Conservation (phyloP, 2,113 vertebrate genomes). For the Triplophysa siluroides region DNA sequence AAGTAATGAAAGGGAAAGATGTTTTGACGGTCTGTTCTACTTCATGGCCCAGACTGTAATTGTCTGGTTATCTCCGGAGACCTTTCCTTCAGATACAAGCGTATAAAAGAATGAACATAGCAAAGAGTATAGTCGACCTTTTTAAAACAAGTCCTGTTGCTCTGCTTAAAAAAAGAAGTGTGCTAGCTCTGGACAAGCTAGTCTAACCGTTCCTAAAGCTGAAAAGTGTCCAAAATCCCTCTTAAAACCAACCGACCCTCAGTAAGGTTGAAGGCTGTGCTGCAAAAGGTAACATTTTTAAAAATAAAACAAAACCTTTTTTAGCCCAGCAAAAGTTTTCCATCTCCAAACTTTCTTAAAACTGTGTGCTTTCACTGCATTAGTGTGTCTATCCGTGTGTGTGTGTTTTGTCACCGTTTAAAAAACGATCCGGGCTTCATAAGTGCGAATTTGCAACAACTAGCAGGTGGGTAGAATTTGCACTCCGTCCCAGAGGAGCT, state of each 20-base stretch:
- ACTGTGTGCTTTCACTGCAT: conserved; percentile 1
- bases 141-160: too few relatives aligned
- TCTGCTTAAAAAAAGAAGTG: too few relatives aligned
- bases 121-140: not conserved
- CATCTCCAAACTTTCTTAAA: conserved; percentile 13
- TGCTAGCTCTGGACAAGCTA: too few relatives aligned
- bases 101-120: not conserved
- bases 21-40: conserved; percentile 12
- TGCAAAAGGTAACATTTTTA: too few relatives aligned
- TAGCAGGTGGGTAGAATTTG: conserved; percentile 63
- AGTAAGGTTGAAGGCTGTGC: not conserved
- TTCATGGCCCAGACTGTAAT: conserved; percentile 10
- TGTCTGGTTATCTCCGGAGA: conserved; percentile 8
- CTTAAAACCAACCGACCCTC: not conserved
- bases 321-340: not conserved
- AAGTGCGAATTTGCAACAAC: conserved; percentile 45
- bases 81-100: conserved; percentile 23
- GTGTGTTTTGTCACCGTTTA: conserved; percentile 23
- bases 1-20: conserved; percentile 7
- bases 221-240: conserved; percentile 19
- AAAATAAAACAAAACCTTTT: too few relatives aligned
- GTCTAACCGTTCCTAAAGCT: too few relatives aligned
- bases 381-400: not conserved
- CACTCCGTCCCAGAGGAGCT: conserved; percentile 54
- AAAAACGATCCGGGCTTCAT: conserved; percentile 59